These are phyloP conservation scores for Calephelis perditalis DNA, from an alignment of 2,888 invertebrate genomes.

Conservation along the genomic window DNA sequence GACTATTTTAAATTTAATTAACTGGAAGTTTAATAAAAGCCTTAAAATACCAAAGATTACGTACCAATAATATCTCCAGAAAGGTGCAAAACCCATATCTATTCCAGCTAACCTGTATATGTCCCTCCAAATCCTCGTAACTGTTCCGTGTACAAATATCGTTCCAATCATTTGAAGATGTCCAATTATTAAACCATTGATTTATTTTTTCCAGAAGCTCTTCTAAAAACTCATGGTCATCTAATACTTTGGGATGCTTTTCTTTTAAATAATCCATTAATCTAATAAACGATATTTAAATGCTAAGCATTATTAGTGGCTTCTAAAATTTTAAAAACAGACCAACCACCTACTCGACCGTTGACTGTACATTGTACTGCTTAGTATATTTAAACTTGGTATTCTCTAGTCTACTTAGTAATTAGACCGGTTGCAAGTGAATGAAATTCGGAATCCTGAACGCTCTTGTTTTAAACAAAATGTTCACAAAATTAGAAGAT, in stretches of 20 bases:
- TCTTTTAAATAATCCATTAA: slow-evolving; percentile 29
- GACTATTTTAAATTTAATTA: too few relatives aligned
- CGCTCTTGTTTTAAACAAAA: too few relatives aligned
- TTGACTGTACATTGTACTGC: too few relatives aligned
- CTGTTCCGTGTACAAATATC: slow-evolving; percentile 34
- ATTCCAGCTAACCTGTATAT: slow-evolving; percentile 40
- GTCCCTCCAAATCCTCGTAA: slow-evolving; percentile 33
- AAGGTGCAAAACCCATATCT: slow-evolving; percentile 40
- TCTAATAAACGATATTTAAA: slow-evolving; percentile 15
- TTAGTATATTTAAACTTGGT: too few relatives aligned
- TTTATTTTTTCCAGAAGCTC: slow-evolving; percentile 36
- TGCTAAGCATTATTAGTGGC: too few relatives aligned
- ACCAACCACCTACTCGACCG: too few relatives aligned
- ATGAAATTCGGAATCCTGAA: too few relatives aligned
- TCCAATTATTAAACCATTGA: slow-evolving; percentile 33
- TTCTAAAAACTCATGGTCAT: slow-evolving; percentile 34
- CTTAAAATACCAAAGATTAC: not conserved
- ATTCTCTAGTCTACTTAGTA: too few relatives aligned
- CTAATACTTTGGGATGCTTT: slow-evolving; percentile 31
- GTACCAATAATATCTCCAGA: slow-evolving; percentile 37
- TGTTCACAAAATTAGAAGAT: too few relatives aligned
- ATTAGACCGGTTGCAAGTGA: too few relatives aligned
- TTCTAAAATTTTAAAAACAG: too few relatives aligned
- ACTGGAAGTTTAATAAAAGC: too few relatives aligned
- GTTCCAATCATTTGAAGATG: slow-evolving; percentile 39